Conservation (phyloP, 1,140 invertebrate genomes). For the Macrobrachium rosenbergii region DNA sequence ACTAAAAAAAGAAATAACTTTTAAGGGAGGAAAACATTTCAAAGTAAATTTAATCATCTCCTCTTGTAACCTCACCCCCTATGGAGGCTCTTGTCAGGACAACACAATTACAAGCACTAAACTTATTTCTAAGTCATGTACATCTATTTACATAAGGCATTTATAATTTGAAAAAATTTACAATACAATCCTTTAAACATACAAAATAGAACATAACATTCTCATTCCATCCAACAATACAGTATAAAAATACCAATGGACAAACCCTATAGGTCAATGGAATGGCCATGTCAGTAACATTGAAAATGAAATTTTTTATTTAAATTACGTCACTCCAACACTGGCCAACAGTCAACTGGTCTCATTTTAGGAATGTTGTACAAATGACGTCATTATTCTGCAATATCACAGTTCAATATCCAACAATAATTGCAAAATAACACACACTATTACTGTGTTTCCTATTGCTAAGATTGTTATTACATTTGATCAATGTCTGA, state of each 20-base stretch:
- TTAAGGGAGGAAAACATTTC: too few relatives aligned
- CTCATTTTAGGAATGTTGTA: constrained; percentile 44
- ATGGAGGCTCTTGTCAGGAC: constrained; percentile 36
- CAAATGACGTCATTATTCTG: constrained; percentile 46
- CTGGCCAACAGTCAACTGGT: constrained; percentile 45
- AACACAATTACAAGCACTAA: constrained; percentile 46
- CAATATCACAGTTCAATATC: constrained; percentile 47
- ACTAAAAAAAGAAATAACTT: background rate
- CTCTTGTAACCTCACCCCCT: constrained; percentile 33
- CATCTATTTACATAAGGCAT: constrained; percentile 52
- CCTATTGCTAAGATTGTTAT: constrained; percentile 17
- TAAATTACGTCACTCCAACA: constrained; percentile 35
- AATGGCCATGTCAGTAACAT: constrained; percentile 41
- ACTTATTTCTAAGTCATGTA: constrained; percentile 43
- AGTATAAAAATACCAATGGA: constrained; percentile 27
- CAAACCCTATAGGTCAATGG: constrained; percentile 43
- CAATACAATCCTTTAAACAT: constrained; percentile 22
- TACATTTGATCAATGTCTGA: constrained; percentile 12
- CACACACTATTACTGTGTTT: constrained; percentile 26
- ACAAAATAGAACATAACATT: constrained; percentile 38
- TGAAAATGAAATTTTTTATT: constrained; percentile 11
- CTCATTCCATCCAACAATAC: constrained; percentile 40
- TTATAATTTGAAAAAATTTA: constrained; percentile 31
- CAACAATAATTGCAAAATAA: constrained; percentile 47
- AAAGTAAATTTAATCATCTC: too few relatives aligned